phyloP scores from a whole-genome alignment of 2,888 invertebrate species.

The Brachyopa scutellaris region DNA sequence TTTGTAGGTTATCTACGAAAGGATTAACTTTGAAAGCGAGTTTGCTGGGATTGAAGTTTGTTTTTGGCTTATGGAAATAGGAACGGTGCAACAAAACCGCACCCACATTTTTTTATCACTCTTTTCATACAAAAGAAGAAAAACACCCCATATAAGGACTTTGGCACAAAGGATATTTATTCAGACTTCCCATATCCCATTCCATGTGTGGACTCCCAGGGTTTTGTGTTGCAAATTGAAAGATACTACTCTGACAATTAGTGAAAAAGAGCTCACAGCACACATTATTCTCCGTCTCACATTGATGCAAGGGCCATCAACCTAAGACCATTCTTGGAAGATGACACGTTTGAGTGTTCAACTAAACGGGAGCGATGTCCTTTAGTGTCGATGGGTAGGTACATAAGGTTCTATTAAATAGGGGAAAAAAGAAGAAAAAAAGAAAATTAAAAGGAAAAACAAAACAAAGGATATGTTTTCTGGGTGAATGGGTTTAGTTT shows the following conservation, averaged over 20 bases:
- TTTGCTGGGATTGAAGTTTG: constrained; percentile 18
- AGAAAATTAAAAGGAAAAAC: constrained; percentile 29
- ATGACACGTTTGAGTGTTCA: constrained; percentile 32
- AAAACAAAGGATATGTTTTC: constrained; percentile 24
- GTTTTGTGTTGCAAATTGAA: constrained; percentile 40
- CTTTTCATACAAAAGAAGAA: neutral
- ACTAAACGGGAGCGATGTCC: constrained; percentile 52
- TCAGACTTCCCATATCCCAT: neutral
- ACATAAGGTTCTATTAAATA: neutral
- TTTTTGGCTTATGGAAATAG: neutral
- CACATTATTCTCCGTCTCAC: neutral
- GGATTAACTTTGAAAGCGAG: constrained; percentile 54
- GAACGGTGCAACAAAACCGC: constrained; percentile 39
- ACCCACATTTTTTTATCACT: constrained; percentile 35
- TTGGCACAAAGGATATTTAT: constrained; percentile 38
- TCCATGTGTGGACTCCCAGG: neutral
- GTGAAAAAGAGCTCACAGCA: neutral
- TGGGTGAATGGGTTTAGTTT: constrained; percentile 50
- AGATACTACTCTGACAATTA: constrained; percentile 50
- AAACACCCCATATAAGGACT: constrained; percentile 16
- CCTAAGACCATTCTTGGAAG: constrained; percentile 34
- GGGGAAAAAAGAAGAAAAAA: neutral
- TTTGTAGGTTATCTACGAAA: constrained; percentile 52
- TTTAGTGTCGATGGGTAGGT: constrained; percentile 26
- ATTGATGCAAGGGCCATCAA: constrained; percentile 59